Evolutionary conservation across 1,140 invertebrate genomes (phyloP).

Genomic region (Dreissena rostriformis): DNA sequence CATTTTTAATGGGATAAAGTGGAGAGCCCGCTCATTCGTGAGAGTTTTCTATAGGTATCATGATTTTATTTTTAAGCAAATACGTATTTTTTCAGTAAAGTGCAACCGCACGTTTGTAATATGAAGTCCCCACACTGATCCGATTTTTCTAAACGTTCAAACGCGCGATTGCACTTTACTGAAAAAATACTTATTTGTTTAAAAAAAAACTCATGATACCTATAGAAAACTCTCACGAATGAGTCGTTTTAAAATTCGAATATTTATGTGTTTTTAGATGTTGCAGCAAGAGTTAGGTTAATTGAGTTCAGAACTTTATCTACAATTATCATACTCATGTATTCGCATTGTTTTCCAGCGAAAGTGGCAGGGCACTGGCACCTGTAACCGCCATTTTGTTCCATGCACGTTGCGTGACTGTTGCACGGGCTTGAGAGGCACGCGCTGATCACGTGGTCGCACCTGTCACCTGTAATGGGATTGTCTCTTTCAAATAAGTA

Average conservation of each 20-base stretch:
- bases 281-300: neutral
- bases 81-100: too few relatives aligned
- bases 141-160: too few relatives aligned
- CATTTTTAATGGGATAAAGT: too few relatives aligned
- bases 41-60: too few relatives aligned
- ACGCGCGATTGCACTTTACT: neutral
- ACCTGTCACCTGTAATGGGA: slow-evolving; percentile 1
- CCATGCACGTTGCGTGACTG: slow-evolving; percentile 78
- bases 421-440: slow-evolving; percentile 80
- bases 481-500: neutral
- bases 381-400: slow-evolving; percentile 89
- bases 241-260: neutral
- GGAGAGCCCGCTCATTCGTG: too few relatives aligned
- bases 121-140: too few relatives aligned
- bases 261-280: neutral
- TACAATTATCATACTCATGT: slow-evolving; percentile 55
- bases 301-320: neutral
- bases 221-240: neutral
- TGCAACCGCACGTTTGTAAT: too few relatives aligned
- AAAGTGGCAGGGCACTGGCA: slow-evolving; percentile 65
- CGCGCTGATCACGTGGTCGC: slow-evolving; percentile 26
- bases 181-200: neutral
- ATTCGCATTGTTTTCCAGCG: slow-evolving; percentile 66
- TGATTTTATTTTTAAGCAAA: too few relatives aligned
- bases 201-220: neutral